Evolutionary conservation across 2,113 vertebrate genomes (phyloP).

Genomic region (Stomatorhinus ivindoensis): DNA sequence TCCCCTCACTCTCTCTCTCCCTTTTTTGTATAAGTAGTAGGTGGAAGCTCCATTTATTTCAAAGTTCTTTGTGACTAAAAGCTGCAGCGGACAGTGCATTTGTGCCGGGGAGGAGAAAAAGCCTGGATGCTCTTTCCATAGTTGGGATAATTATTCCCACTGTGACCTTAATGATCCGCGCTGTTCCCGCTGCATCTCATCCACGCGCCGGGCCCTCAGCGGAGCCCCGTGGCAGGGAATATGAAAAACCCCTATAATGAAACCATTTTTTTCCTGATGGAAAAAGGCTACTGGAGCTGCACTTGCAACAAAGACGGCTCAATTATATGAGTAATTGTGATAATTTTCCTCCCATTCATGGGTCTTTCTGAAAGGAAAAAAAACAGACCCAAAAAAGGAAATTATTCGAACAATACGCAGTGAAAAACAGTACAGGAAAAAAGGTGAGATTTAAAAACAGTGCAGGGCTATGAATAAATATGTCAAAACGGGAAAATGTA

Average conservation of each 20-base stretch:
- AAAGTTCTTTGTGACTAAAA: constrained; percentile 99
- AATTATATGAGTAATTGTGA: constrained; percentile 99
- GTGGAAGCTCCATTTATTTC: constrained; percentile 99
- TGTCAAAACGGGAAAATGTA: constrained; percentile 60
- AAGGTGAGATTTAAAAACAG: constrained; percentile 65
- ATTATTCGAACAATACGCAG: constrained; percentile 99
- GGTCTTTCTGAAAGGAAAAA: constrained; percentile 89
- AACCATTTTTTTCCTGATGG: constrained; percentile 99
- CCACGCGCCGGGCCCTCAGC: constrained; percentile 94
- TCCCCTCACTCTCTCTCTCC: constrained; percentile 40
- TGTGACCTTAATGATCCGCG: constrained; percentile 99
- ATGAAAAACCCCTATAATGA: constrained; percentile 99
- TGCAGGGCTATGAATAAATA: constrained; percentile 70
- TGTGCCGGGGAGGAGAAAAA: constrained; percentile 94
- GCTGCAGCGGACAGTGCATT: constrained; percentile 98
- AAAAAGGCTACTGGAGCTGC: constrained; percentile 99
- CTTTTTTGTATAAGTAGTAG: constrained; percentile 94
- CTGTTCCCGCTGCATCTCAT: constrained; percentile 98
- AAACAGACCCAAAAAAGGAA: constrained; percentile 99
- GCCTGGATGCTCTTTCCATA: constrained; percentile 99
- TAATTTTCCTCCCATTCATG: constrained; percentile 99
- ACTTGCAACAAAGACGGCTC: constrained; percentile 99
- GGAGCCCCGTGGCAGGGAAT: constrained; percentile 99
- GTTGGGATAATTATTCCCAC: constrained; percentile 99
- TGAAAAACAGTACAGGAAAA: constrained; percentile 88